Conservation (phyloP, 2,888 invertebrate species). For the Diaprepes abbreviatus region DNA sequence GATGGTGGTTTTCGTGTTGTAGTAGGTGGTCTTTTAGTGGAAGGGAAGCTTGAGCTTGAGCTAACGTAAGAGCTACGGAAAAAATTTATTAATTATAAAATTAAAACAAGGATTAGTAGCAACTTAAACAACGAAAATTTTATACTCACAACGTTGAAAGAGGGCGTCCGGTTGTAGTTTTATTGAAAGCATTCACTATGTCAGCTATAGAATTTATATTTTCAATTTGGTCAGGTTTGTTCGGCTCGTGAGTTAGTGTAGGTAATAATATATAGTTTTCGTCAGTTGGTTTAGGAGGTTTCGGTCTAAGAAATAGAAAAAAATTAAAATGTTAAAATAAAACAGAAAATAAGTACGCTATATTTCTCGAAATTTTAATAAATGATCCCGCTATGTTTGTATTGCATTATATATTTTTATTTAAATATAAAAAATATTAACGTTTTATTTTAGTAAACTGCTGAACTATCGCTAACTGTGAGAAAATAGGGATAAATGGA, state of each 20-base stretch:
- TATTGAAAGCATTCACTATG: constrained; percentile 77
- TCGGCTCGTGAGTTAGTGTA: constrained; percentile 67
- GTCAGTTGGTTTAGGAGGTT: constrained; percentile 60
- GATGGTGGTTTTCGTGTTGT: constrained; percentile 67
- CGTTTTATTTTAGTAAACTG: too few relatives aligned
- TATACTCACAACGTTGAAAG: constrained; percentile 65
- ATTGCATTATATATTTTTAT: too few relatives aligned
- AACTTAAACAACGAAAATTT: neutral
- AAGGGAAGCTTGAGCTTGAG: constrained; percentile 36
- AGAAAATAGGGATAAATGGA: too few relatives aligned
- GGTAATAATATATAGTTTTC: constrained; percentile 73
- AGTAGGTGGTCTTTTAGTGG: constrained; percentile 64
- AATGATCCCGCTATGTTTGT: too few relatives aligned
- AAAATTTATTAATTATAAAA: neutral
- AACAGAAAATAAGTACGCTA: too few relatives aligned
- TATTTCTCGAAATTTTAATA: too few relatives aligned
- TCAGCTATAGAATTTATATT: constrained; percentile 70
- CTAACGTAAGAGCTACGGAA: constrained; percentile 45
- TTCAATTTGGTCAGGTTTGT: constrained; percentile 63
- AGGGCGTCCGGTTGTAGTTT: constrained; percentile 60
- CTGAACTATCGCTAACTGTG: too few relatives aligned
- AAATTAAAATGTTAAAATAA: too few relatives aligned
- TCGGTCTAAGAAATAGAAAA: constrained; percentile 50
- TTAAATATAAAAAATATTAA: too few relatives aligned
- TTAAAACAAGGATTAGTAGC: neutral